Conservation (phyloP, 2,797 vertebrate species). For the Pteronotus mesoamericanus region DNA sequence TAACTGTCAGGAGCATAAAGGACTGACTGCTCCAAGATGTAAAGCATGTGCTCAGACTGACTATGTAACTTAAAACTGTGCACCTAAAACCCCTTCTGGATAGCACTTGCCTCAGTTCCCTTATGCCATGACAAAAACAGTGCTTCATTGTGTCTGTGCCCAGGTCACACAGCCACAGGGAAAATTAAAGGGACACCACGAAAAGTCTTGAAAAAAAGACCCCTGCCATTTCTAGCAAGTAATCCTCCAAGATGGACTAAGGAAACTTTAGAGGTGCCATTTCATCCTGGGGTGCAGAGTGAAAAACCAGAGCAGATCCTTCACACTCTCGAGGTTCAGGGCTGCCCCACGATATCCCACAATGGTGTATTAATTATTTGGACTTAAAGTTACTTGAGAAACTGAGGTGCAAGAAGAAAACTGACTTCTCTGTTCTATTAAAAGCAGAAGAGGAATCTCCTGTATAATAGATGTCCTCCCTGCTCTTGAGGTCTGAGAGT, state of each 20-base stretch:
- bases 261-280: neutral
- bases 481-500: neutral
- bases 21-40: neutral
- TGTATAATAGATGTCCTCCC: neutral
- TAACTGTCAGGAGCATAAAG: too few species aligned
- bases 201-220: neutral
- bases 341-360: neutral
- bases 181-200: neutral
- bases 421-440: neutral
- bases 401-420: neutral
- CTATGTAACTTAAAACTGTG: neutral
- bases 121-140: neutral
- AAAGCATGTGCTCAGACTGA: neutral
- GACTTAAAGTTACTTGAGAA: neutral
- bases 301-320: neutral
- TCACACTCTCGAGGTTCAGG: neutral
- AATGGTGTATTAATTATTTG: neutral
- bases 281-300: neutral
- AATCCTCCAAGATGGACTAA: neutral
- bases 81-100: neutral
- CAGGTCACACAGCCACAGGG: neutral
- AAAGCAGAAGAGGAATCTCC: neutral
- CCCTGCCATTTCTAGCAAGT: neutral
- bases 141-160: neutral
- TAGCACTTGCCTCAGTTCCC: neutral